Evolutionary conservation across 2,888 invertebrate species (phyloP), one percentile per base, ranked within the genome.

Genomic region (Beris morrisii): DNA sequence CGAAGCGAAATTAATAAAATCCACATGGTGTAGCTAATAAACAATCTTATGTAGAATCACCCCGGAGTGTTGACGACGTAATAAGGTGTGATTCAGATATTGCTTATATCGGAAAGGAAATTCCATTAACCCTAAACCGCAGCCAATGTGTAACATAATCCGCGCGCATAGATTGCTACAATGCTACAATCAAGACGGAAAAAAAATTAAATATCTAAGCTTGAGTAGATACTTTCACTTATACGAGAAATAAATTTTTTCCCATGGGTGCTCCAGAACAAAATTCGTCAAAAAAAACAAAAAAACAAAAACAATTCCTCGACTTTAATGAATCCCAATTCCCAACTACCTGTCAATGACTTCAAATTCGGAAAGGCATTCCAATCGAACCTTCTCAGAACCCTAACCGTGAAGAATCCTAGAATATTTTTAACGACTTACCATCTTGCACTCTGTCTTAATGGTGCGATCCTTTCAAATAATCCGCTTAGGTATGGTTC

Each of bases 61-160:
- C 22, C 22, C 22, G 22, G 22, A 22, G 22, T 22, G 22, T 22
- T 22, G 52, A 31, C 32, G 15, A 56, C 50, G 48, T 61, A 52
- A 50, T 38, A 50, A 28, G 11, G 9, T 52, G 52, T 22, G 9
- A 31, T 22, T 38, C 38, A 38, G 38, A 38, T 9, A 1, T 38
- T 7, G 7, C 9, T 38, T 38, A 38, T 38, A 38, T 5, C 28
- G 50, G 45, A 28, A 65, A 65, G 65, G 56, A 65, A 65, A 65
- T 65, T 65, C 57, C 65, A 65, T 65, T 57, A 65, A 57, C 65
- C 65, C 50, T 11, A 50, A 65, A 65, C 65, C 65, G 31, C 65
- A 65, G 46, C 46, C 45, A 52, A 48, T 56, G 13, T 38, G 61
- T 50, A 61, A 61, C 50, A 50, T 50, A 52, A 61, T 61, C 50